These are phyloP conservation scores for Turritopsis dohrnii DNA, from an alignment of 30 jellyfish, hydroid and myxozoan species.

Conservation along the genomic window DNA sequence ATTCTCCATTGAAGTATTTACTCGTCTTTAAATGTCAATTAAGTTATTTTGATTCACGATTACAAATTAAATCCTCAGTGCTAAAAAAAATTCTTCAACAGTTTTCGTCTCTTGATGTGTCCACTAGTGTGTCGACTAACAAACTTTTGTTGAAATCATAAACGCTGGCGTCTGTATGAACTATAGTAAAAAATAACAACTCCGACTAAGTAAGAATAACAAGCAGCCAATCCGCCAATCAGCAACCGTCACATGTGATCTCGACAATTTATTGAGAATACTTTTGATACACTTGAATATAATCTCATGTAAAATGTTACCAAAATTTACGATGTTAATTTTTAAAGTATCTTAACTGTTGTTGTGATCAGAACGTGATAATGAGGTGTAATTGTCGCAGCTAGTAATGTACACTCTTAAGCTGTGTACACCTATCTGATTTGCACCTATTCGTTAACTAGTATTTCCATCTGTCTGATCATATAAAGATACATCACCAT, in stretches of 20 bases:
- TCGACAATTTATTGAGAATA: background rate
- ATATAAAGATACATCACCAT: conserved; percentile 6
- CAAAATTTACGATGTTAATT: background rate
- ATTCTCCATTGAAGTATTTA: conserved; percentile 58
- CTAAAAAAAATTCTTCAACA: background rate
- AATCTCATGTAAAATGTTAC: background rate
- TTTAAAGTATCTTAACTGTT: background rate
- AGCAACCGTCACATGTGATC: background rate
- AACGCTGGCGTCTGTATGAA: background rate
- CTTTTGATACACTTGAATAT: background rate
- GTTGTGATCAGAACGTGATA: conserved; percentile 15
- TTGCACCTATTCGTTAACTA: conserved; percentile 32
- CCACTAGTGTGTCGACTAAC: background rate
- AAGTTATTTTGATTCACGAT: background rate
- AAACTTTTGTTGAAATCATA: background rate
- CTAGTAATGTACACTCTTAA: background rate
- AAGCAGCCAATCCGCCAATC: background rate
- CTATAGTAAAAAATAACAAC: background rate
- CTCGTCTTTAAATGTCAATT: background rate
- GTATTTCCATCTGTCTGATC: conserved; percentile 29
- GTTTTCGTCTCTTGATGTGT: background rate
- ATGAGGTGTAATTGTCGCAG: background rate
- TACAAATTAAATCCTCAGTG: background rate
- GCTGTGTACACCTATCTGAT: conserved; percentile 11
- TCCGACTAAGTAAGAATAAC: background rate